These are phyloP conservation scores for Hetaerina americana DNA, from an alignment of 1,140 invertebrate species.

Conservation along the genomic window DNA sequence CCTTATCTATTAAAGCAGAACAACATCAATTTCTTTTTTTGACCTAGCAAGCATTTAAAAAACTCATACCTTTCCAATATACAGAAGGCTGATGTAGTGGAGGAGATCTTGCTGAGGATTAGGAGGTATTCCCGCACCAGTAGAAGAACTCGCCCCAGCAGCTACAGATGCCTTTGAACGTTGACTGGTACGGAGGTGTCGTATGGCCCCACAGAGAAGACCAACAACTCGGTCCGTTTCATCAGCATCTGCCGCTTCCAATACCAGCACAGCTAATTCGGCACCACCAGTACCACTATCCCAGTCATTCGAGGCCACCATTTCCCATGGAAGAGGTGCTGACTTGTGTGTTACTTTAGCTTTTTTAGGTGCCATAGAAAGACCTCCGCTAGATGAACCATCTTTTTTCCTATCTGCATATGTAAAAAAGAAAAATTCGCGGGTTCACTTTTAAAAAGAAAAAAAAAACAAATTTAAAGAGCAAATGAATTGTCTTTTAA, in stretches of 20 bases:
- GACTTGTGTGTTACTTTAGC: background rate
- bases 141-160: background rate
- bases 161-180: background rate
- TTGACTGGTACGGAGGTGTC: conserved; percentile 37
- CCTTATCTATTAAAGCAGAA: no score
- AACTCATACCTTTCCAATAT: conserved; percentile 36
- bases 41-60: no score
- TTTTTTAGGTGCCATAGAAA: conserved; percentile 39
- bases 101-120: conserved; percentile 68
- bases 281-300: background rate
- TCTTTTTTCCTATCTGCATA: background rate
- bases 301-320: background rate
- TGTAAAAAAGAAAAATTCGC: no score
- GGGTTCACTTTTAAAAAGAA: conserved; percentile 25
- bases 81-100: conserved; percentile 62
- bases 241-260: conserved; percentile 40
- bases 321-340: background rate
- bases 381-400: conserved; percentile 22
- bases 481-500: conserved; percentile 44
- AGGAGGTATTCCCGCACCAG: conserved; percentile 23
- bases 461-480: conserved; percentile 42
- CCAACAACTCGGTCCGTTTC: conserved; percentile 43
- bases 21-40: no score
- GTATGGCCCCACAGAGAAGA: conserved; percentile 44
- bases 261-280: conserved; percentile 21